Evolutionary conservation across 1,140 invertebrate genomes (phyloP), one percentile per base, ranked within the genome.

Genomic region (Pseudomyrmex dendroicus): DNA sequence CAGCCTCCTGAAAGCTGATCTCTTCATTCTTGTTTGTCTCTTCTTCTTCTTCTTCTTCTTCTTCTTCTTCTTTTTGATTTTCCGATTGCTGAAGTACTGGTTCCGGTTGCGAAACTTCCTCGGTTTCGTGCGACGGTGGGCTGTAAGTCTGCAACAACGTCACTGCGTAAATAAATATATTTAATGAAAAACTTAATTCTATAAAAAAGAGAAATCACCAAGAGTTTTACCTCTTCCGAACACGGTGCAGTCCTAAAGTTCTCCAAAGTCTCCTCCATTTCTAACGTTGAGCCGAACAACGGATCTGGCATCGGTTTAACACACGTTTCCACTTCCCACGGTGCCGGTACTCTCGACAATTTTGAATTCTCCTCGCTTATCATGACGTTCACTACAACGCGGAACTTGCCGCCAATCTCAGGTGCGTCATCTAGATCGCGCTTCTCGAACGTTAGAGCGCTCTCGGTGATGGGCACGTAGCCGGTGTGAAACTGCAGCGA

Each of bases 401-500:
- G 95, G 89, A 98, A 98, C 85, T 96, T 95, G 1, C 96, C 96
- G 1, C 97, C 97, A 90, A 98, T 96, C 84, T 99, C 98, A 25
- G 96, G 95, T 2, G 96, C 95, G 84, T 96, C 95, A 7, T 97
- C 96, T 59, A 98, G 93, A 84, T 97, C 97, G 92, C 94, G 97
- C 96, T 96, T 97, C 44, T 95, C 96, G 86, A 98, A 98, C 56
- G 95, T 96, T 25, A 98, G 93, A 50, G 95, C 95, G 66, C 96
- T 97, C 86, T 97, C 96, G 83, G 96, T 96, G 83, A 96, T 95
- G 1, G 96, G 94, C 56, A 98, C 96, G 91, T 97, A 98, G 44
- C 98, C 98, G 20, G 98, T 98, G 91, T 98, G 97, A 88, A 99
- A 97, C 94, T 98, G 97, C 1, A 99, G 91, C 80, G 98, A 97